These are phyloP conservation scores for Antennarius maculatus DNA, from an alignment of 2,797 vertebrate species.

Conservation along the genomic window DNA sequence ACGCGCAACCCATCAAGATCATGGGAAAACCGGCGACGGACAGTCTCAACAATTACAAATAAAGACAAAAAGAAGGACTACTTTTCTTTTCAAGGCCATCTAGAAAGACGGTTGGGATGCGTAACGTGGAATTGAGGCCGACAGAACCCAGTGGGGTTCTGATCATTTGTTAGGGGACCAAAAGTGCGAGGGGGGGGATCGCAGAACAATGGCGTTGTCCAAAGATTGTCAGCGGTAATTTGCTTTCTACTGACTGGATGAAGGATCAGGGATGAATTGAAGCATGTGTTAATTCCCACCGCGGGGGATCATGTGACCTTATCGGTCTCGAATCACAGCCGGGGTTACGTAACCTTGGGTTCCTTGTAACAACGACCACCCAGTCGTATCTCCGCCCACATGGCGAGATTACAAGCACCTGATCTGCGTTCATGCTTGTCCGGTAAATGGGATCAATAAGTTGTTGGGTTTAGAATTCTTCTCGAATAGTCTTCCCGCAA, in stretches of 20 bases:
- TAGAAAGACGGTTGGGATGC: constrained; percentile 66
- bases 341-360: constrained; percentile 65
- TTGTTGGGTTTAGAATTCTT: constrained; percentile 20
- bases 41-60: constrained; percentile 75
- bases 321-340: constrained; percentile 72
- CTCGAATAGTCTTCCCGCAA: constrained; percentile 16
- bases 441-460: constrained; percentile 42
- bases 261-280: constrained; percentile 67
- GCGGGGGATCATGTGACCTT: constrained; percentile 72
- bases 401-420: constrained; percentile 48
- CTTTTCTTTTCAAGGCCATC: constrained; percentile 69
- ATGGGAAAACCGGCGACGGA: constrained; percentile 70
- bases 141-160: constrained; percentile 79
- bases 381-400: constrained; percentile 50
- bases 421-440: constrained; percentile 14
- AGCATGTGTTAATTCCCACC: constrained; percentile 64
- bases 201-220: constrained; percentile 76
- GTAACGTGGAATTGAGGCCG: constrained; percentile 68
- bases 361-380: constrained; percentile 61
- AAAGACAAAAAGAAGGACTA: constrained; percentile 62
- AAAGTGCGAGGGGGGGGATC: constrained; percentile 52
- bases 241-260: constrained; percentile 71
- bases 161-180: constrained; percentile 75
- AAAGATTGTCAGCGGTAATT: constrained; percentile 76
- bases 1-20: constrained; percentile 50